These are phyloP conservation scores for Pholis gunnellus DNA, from an alignment of 2,113 vertebrate genomes.

Conservation along the genomic window DNA sequence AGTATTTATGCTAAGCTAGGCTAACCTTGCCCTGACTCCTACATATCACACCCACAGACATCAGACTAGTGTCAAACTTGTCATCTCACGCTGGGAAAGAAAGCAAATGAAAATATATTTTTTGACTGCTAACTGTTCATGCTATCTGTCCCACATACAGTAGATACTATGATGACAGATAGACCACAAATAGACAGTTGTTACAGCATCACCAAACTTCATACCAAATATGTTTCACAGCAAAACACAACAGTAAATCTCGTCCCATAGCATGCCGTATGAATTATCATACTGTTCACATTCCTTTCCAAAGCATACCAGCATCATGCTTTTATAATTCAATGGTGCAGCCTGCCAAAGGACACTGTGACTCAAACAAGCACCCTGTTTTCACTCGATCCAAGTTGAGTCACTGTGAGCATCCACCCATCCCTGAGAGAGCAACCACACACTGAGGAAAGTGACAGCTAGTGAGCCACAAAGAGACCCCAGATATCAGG, in stretches of 20 bases:
- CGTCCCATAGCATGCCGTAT: background rate
- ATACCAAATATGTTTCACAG: conserved; percentile 2
- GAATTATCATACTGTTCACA: conserved; percentile 3
- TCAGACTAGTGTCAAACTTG: background rate
- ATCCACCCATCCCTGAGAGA: conserved; percentile 58
- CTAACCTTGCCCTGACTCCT: background rate
- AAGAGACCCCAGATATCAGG: conserved; percentile 45
- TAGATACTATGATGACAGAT: background rate
- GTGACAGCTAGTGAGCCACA: conserved; percentile 33
- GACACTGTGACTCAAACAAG: conserved; percentile 27
- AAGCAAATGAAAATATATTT: background rate
- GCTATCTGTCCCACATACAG: background rate
- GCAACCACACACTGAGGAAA: conserved; percentile 39
- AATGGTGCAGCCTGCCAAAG: background rate
- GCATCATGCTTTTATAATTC: conserved; percentile 21
- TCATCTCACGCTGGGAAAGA: background rate
- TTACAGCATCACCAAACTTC: background rate
- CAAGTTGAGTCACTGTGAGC: conserved; percentile 57
- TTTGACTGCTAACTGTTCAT: background rate
- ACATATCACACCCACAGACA: background rate
- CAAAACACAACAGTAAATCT: conserved; percentile 24
- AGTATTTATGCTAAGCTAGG: background rate
- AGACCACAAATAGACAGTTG: background rate
- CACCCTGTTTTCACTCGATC: conserved; percentile 19
- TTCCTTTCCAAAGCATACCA: background rate